Evolutionary conservation across 2,113 vertebrate genomes (phyloP), one percentile per base, ranked within the genome.

Genomic region (Alligator mississippiensis): DNA sequence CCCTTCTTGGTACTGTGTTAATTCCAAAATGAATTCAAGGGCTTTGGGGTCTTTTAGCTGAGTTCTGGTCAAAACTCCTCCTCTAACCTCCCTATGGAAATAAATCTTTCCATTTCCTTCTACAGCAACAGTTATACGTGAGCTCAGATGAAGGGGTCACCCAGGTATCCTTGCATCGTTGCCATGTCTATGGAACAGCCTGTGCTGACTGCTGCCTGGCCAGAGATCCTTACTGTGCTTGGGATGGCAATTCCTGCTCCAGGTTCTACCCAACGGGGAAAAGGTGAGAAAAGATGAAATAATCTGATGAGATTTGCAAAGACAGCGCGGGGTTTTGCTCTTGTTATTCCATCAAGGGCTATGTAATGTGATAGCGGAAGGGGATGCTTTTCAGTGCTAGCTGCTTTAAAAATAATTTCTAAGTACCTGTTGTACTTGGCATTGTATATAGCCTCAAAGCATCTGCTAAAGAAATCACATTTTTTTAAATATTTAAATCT

Each of bases 201-300:
- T 99, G 99, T 3, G 99, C 99, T 0, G 99, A 99, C 97, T 99
- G 99, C 97, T 99, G 99, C 97, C 98, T 99, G 1, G 99, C 99
- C 34, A 97, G 99, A 57, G 99, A 99, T 81, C 99, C 99, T 0
- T 99, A 99, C 97, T 99, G 99, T 0, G 99, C 99, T 90, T 99
- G 99, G 99, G 99, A 99, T 7, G 99, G 99, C n/a, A 98, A 96
- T 85, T 98, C 98, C 94, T 99, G 99, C 97, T 99, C 99, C 15
- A 98, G 99, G 85, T 99, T 99, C 96, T 99, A 99, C 80, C 99
- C 99, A 66, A 99, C 98, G 4, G 99, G 99, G 14, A 99, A 99
- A 96, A 98, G 99, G 99, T 99, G 87, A 96, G 96, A 90, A 70
- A 78, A 22, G 4, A 1, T 9, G 6, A 1, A 64, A 27, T 34